Evolutionary conservation across 2,888 invertebrate species (phyloP).

Genomic region (Conchocele bisecta): DNA sequence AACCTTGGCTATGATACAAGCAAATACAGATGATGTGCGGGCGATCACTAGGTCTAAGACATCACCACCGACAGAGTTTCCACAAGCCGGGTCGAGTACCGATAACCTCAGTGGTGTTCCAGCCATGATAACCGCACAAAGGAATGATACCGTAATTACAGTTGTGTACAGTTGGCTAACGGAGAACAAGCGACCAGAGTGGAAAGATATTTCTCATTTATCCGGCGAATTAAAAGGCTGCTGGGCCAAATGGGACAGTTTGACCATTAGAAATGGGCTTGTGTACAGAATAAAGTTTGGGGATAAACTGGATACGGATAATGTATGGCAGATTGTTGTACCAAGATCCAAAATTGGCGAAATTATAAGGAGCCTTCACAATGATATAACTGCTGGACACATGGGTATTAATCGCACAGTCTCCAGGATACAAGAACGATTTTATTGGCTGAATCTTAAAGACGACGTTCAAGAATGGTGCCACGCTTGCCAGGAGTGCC

Average conservation of each 20-base stretch:
- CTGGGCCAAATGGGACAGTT: slow-evolving; percentile 3
- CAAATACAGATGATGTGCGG: too few relatives aligned
- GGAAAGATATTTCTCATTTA: background rate
- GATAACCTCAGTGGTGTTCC: too few relatives aligned
- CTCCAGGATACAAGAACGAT: background rate
- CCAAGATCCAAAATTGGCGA: background rate
- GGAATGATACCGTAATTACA: background rate
- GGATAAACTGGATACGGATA: background rate
- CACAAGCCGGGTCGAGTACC: too few relatives aligned
- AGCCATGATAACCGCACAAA: background rate
- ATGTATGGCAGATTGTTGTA: background rate
- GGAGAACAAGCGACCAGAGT: background rate
- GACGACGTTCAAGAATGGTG: background rate
- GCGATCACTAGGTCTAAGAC: too few relatives aligned
- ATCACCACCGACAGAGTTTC: too few relatives aligned
- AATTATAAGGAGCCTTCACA: background rate
- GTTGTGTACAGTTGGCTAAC: background rate
- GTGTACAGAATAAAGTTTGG: background rate
- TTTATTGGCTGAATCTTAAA: background rate
- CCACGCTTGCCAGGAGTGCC: background rate
- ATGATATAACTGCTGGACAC: slow-evolving; percentile 2
- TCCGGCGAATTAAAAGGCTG: background rate
- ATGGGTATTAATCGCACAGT: background rate
- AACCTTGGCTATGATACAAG: too few relatives aligned
- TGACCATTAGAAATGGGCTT: background rate